These are phyloP conservation scores for Stegodyphus dumicola DNA, from an alignment of 1,140 invertebrate genomes.

Conservation along the genomic window DNA sequence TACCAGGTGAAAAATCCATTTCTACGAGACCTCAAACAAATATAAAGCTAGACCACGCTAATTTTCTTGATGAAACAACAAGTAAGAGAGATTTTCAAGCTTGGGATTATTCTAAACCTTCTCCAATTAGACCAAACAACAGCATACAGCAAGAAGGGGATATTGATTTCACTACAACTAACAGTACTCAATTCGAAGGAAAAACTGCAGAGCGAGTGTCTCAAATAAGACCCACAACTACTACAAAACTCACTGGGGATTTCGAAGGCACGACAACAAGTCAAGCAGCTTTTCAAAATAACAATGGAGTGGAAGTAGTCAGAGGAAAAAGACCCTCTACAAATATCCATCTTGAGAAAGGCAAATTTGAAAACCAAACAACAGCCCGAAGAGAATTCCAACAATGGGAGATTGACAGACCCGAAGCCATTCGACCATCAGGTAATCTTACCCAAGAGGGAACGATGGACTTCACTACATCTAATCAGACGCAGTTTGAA, in stretches of 20 bases:
- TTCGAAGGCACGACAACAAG: conserved; percentile 7
- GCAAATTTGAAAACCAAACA: conserved; percentile 67
- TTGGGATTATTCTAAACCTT: conserved; percentile 37
- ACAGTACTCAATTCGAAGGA: conserved; percentile 17
- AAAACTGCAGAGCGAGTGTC: conserved; percentile 38
- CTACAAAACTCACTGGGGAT: conserved; percentile 29
- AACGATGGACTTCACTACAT: conserved; percentile 49
- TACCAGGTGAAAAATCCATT: conserved; percentile 3
- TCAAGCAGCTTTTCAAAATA: background rate
- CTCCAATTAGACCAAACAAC: conserved; percentile 31
- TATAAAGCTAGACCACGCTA: conserved; percentile 27
- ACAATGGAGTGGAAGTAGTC: conserved; percentile 7
- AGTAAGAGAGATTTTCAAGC: conserved; percentile 28
- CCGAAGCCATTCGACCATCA: conserved; percentile 51
- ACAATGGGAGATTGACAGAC: conserved; percentile 66
- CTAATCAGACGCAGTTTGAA: conserved; percentile 34
- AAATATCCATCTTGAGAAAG: conserved; percentile 34
- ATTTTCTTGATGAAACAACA: conserved; percentile 34
- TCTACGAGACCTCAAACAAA: conserved; percentile 26
- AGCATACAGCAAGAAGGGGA: conserved; percentile 61
- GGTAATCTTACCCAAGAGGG: conserved; percentile 47
- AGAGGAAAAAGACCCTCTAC: conserved; percentile 40
- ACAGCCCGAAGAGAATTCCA: conserved; percentile 68
- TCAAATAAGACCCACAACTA: conserved; percentile 12
- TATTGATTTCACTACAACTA: conserved; percentile 53